phyloP scores from a whole-genome alignment of 2,797 vertebrate species.

The Macroramphosus scolopax region DNA sequence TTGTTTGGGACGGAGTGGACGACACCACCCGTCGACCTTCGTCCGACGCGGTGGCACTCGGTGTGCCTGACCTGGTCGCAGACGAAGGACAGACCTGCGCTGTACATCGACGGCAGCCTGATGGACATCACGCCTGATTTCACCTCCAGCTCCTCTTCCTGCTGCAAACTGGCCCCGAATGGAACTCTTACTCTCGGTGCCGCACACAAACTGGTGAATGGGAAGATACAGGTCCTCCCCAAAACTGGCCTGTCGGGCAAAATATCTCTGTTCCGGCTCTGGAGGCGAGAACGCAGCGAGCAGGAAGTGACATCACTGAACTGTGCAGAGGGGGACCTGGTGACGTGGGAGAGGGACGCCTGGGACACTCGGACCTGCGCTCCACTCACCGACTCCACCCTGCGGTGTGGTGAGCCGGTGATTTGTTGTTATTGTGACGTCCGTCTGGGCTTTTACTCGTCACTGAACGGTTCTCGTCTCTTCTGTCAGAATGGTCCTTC shows the following conservation, averaged over 20 bases:
- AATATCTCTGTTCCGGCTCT: conserved; percentile 76
- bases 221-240: conserved; percentile 1
- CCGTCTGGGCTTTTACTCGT: too few relatives aligned
- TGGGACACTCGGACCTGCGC: conserved; percentile 58
- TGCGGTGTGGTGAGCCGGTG: conserved; percentile 72
- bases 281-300: conserved; percentile 55
- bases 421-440: too few relatives aligned
- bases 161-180: conserved; percentile 37
- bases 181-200: conserved; percentile 75
- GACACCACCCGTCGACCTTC: not conserved
- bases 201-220: conserved; percentile 26
- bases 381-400: conserved; percentile 22
- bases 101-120: conserved; percentile 62
- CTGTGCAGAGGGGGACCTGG: conserved; percentile 75
- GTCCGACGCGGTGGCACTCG: conserved; percentile 58
- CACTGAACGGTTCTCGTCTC: not conserved
- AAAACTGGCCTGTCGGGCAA: conserved; percentile 35
- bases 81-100: conserved; percentile 7
- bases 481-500: conserved; percentile 66
- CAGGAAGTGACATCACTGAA: conserved; percentile 47
- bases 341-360: conserved; percentile 69
- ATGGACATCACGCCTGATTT: conserved; percentile 13
- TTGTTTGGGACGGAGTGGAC: conserved; percentile 68
- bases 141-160: fast-evolving
- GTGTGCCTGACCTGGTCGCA: conserved; percentile 76